These are phyloP conservation scores for Megalonaias nervosa DNA, from an alignment of 1,140 invertebrate species.

Conservation along the genomic window DNA sequence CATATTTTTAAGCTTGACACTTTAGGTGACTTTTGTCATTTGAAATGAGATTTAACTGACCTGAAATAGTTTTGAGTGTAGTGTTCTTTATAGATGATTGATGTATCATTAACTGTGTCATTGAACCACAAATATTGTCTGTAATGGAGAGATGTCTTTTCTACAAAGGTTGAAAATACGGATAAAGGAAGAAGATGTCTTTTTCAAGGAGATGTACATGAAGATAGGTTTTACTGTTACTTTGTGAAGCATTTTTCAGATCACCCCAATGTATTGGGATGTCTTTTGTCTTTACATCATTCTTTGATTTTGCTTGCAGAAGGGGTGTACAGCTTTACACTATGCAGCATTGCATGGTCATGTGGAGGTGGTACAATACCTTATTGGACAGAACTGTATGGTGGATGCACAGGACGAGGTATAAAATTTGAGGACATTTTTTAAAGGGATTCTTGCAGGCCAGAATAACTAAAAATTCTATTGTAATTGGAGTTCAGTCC, in stretches of 20 bases:
- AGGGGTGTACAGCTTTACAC: conserved; percentile 81
- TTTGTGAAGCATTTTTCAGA: neutral
- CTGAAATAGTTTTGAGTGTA: too few species aligned
- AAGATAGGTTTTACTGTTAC: neutral
- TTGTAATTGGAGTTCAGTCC: too few species aligned
- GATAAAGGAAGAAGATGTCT: neutral
- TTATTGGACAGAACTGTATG: conserved; percentile 56
- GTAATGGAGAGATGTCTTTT: too few species aligned
- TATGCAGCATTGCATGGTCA: conserved; percentile 66
- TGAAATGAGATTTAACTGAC: too few species aligned
- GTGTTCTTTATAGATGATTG: too few species aligned
- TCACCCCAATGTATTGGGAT: neutral
- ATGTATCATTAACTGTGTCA: too few species aligned
- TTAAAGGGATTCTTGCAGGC: too few species aligned
- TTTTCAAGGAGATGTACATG: neutral
- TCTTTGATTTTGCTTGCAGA: conserved; percentile 76
- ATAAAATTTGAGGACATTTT: neutral
- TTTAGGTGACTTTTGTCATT: too few species aligned
- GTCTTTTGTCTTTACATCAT: neutral
- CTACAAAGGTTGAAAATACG: too few species aligned
- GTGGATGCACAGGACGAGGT: conserved; percentile 66
- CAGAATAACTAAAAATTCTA: too few species aligned
- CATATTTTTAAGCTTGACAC: too few species aligned
- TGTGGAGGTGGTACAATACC: conserved; percentile 54
- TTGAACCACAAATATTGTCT: too few species aligned